phyloP scores from a whole-genome alignment of 2,113 vertebrate genomes.

The Sinocyclocheilus grahami region DNA sequence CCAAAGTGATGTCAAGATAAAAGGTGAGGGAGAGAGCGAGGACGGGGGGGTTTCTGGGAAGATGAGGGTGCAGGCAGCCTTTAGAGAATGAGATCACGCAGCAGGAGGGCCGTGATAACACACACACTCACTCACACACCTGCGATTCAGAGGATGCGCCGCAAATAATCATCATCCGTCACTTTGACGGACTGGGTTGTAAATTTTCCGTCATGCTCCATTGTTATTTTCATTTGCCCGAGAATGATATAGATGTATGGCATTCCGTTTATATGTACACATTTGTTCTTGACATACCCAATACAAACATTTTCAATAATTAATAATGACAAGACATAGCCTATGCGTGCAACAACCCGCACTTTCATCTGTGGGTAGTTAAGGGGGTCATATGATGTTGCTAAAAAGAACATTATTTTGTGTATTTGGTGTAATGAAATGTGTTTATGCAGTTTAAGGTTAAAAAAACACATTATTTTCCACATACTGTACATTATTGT shows the following conservation, averaged over 20 bases:
- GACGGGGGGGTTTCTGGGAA: background rate
- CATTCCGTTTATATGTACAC: background rate
- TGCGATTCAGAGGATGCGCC: constrained; percentile 15
- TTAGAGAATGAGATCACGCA: constrained; percentile 44
- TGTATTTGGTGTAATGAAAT: too few species aligned
- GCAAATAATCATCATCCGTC: constrained; percentile 15
- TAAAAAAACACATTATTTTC: too few species aligned
- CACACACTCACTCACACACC: background rate
- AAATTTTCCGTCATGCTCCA: background rate
- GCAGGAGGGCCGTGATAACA: background rate
- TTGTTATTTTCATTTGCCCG: constrained; percentile 16
- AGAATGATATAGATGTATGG: constrained; percentile 1
- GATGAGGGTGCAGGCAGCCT: constrained; percentile 30
- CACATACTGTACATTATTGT: too few species aligned
- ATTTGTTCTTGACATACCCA: background rate
- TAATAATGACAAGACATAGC: background rate
- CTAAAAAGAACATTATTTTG: too few species aligned
- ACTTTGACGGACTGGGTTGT: constrained; percentile 6
- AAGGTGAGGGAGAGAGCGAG: constrained; percentile 10
- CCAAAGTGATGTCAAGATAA: constrained; percentile 27
- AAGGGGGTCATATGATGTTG: too few species aligned
- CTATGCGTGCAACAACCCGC: background rate
- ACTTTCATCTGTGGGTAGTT: background rate
- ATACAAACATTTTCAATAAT: background rate
- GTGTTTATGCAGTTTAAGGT: too few species aligned